Evolutionary conservation across 2,888 invertebrate genomes (phyloP), one percentile per base, ranked within the genome.

Genomic region (Sylvicola cinctus): DNA sequence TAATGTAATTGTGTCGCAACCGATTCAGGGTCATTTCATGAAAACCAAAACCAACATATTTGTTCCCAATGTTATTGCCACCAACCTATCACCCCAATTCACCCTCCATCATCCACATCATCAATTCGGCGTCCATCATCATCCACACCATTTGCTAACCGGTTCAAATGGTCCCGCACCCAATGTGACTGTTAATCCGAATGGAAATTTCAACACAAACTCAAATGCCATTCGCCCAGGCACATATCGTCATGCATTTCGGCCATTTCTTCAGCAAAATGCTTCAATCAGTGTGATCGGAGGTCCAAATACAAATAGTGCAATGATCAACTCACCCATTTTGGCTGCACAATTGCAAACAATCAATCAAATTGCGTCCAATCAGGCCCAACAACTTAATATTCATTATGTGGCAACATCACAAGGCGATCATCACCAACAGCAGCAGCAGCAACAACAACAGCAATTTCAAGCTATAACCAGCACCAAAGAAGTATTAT

Each of bases 131-230:
- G 35, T 28, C 34, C 38, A 16, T 26, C 52, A 46, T 42, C 52
- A 48, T 48, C 51, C 45, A 49, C 55, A 49, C 28, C 32, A 27
- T 36, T 32, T 61, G 31, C 28, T 36, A 30, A 34, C 35, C 26
- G 41, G 41, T 35, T 20, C 38, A 23, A 39, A 39, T 42, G 70
- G 69, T 52, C 70, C 70, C 52, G 71, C 71, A 50, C 70, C 71
- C 49, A 71, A 71, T 61, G 71, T 71, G 40, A 71, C 70, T 49
- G 71, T 71, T 46, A 70, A 70, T 61, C 69, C 71, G 47, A 62
- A 61, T 55, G 64, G 64, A 20, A 45, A 44, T 37, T 48, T 47
- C 32, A 46, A 45, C 34, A 42, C 45, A 16, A 42, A 44, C 33
- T 41, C 45, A n/a, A 43, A 39, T 20, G 31, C 33, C 3, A 16